Evolutionary conservation across 2,888 invertebrate genomes (phyloP), one percentile per base, ranked within the genome.

Genomic region (Sarcophaga caerulescens): DNA sequence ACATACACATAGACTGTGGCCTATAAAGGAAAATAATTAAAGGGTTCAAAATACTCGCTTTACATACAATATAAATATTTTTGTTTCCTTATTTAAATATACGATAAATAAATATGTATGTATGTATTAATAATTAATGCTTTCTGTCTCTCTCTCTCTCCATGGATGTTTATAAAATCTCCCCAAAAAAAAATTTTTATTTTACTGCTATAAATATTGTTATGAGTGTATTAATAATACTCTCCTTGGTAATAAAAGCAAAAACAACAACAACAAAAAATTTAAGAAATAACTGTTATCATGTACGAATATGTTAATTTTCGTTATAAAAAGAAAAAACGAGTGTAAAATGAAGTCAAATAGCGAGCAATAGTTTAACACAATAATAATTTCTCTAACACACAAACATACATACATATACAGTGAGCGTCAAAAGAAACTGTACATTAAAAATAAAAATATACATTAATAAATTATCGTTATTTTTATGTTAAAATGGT

Each of bases 221-320:
- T 52, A 76, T 44, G 47, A 60, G 52, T 63, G 25, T 73, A 35
- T 8, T n/a, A 44, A 0, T 65, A 35, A 63, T 75, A 66, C 23
- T 59, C 74, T 74, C 73, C 70, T 74, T 68, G 52, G n/a, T 62
- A 71, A 78, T 79, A 81, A 71, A 78, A 80, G 81, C 81, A 81
- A 84, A 81, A 74, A 65, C 70, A 75, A 73, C 23, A 77, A 47
- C 25, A 69, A 65, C 47, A 59, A 44, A 21, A 4, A 14, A 66
- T n/a, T 1, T 35, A 71, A 60, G 17, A 82, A 76, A 77, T 85
- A 74, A 86, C 81, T 81, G 74, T 84, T 86, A 84, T 86, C 84
- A 86, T 81, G 84, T 84, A 81, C 78, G 81, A 84, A 84, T 86
- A 86, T 84, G 86, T 84, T 86, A 86, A 86, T 86, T 84, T 86